Conservation (phyloP, 2,888 invertebrate species). For the Drosophila eohydei region DNA sequence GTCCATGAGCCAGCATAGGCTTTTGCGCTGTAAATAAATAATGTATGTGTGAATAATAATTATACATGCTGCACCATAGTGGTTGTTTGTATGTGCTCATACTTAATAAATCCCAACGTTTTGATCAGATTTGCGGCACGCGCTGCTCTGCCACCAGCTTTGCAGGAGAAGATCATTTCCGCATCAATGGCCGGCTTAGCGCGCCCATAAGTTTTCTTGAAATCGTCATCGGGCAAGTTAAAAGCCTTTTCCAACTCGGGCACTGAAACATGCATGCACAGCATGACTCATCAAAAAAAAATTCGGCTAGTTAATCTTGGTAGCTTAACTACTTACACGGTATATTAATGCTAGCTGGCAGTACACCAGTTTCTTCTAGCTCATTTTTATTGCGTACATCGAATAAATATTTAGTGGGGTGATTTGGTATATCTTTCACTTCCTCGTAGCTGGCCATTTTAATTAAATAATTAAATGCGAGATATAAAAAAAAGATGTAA, state of each 20-base stretch:
- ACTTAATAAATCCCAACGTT: constrained; percentile 82
- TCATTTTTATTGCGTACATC: constrained; percentile 92
- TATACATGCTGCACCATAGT: constrained; percentile 26
- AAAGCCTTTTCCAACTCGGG: constrained; percentile 79
- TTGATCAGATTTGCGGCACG: constrained; percentile 87
- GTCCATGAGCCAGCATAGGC: constrained; percentile 84
- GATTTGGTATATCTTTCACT: constrained; percentile 86
- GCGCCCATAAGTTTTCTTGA: constrained; percentile 84
- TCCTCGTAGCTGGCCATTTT: constrained; percentile 85
- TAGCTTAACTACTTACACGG: constrained; percentile 87
- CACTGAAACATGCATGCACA: constrained; percentile 58
- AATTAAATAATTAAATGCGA: not conserved
- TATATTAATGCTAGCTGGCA: constrained; percentile 91
- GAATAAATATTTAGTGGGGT: constrained; percentile 87
- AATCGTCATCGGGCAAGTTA: constrained; percentile 74
- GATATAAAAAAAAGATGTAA: not conserved
- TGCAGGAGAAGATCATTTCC: constrained; percentile 89
- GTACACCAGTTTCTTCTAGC: constrained; percentile 88
- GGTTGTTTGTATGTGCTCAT: constrained; percentile 23
- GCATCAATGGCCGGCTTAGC: constrained; percentile 87
- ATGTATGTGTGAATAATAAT: constrained; percentile 18
- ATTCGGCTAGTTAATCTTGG: constrained; percentile 14
- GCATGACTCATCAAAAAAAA: constrained; percentile 14
- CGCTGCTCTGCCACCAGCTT: constrained; percentile 89
- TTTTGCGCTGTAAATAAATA: constrained; percentile 75